A percentile compares a stretch with the other conserved stretches of the same genome.
These are phyloP conservation scores for Stegodyphus dumicola DNA, from an alignment of 1,140 invertebrate species.

Conservation along the genomic window DNA sequence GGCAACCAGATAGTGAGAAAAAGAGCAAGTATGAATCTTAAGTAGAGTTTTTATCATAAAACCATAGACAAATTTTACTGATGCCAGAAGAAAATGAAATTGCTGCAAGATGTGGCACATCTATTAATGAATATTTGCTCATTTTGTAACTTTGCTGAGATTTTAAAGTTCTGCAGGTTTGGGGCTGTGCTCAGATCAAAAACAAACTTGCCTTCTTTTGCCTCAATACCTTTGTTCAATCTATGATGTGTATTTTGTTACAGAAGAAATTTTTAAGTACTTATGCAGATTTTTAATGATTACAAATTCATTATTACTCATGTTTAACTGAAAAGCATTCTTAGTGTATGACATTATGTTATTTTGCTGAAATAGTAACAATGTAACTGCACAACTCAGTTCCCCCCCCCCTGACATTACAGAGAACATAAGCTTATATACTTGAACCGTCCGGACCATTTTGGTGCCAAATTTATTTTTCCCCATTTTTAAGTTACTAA, in stretches of 20 bases:
- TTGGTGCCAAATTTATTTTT: constrained; percentile 60
- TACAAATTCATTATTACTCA: constrained; percentile 8
- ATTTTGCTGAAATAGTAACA: constrained; percentile 1
- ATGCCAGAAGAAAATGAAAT: background rate
- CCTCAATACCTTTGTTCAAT: constrained; percentile 56
- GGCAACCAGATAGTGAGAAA: constrained; percentile 61
- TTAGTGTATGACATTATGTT: constrained; percentile 29
- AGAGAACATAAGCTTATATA: background rate
- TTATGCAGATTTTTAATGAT: constrained; percentile 53
- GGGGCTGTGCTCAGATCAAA: constrained; percentile 55
- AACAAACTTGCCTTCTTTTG: constrained; percentile 58
- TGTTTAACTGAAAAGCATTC: background rate
- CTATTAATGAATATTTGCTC: constrained; percentile 58
- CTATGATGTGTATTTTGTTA: constrained; percentile 58
- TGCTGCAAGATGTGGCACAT: background rate
- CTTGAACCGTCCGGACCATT: constrained; percentile 49
- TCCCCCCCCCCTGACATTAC: too few relatives aligned
- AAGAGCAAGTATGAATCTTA: constrained; percentile 53
- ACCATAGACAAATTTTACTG: background rate
- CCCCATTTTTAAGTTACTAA: background rate
- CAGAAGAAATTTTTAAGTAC: constrained; percentile 52
- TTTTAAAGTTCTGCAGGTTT: constrained; percentile 58
- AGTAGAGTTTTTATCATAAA: background rate
- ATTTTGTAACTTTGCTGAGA: constrained; percentile 57
- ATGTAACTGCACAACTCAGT: too few relatives aligned